Evolutionary conservation across 2,113 vertebrate species (phyloP), one percentile per base, ranked within the genome.

Genomic region (Hiodon tergisus): DNA sequence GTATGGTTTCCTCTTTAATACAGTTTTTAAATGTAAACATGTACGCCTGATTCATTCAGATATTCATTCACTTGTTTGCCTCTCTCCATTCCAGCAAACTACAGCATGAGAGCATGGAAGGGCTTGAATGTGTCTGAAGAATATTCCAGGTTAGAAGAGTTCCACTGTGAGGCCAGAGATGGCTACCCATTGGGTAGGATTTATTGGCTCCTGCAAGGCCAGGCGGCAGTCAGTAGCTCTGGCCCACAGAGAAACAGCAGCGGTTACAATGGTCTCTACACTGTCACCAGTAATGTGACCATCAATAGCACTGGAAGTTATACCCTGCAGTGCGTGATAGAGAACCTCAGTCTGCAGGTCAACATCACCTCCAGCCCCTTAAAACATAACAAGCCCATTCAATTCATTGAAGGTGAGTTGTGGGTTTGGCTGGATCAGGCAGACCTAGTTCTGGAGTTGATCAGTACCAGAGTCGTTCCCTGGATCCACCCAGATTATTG

Each of bases 121-220:
- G 55, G 6, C 7, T 6, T 46, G 13, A 46, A 58, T 31, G 17
- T 7, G 9, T n/a, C 8, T 51, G 6, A 3, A 5, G 6, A 17
- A 10, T 14, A 17, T 14, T 14, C 59, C 17, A 8, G 63, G 50
- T 50, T 13, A 51, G 73, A 13, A 13, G 54, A 7, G n/a, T 75
- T 17, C 47, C 53, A 14, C 3, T 75, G 73, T 55, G 11, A n/a
- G 31, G 73, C 73, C 46, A 51, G 4, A 11, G 73, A 65, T 3
- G 73, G 73, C 8, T 75, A 58, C 73, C 73, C 73, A 7, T 9
- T 16, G 65, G 73, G 63, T 3, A 57, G 55, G 31, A n/a, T 75
- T n/a, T 58, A 48, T 48, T 75, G 73, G 73, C 54, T 67, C 14
- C 54, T n/a, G 63, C 31, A 59, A 8, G 63, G 54, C 7, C 13